Evolutionary conservation across 2,113 vertebrate genomes (phyloP).

Genomic region (Eretmochelys imbricata): DNA sequence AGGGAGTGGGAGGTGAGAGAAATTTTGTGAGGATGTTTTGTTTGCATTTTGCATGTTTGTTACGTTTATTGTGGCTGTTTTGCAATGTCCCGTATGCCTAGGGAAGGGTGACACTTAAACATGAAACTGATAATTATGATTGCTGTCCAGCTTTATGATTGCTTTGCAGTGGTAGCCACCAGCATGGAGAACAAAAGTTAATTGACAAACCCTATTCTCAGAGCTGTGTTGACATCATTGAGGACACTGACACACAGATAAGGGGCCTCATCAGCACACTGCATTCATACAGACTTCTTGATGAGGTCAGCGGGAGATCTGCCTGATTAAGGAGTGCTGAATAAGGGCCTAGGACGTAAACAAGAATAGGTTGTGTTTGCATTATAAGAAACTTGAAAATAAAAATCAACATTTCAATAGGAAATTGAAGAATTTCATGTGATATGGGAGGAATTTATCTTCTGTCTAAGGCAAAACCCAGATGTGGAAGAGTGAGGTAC

Average conservation of each 20-base stretch:
- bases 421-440: not conserved
- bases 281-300: not conserved
- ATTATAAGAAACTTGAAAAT: slow-evolving; percentile 5
- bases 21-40: not conserved
- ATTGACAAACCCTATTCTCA: not conserved
- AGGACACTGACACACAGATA: not conserved
- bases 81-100: not conserved
- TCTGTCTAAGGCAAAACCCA: slow-evolving; percentile 33
- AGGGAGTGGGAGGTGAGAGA: not conserved
- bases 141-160: not conserved
- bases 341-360: not conserved
- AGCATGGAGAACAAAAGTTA: not conserved
- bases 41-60: not conserved
- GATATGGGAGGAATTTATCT: slow-evolving; percentile 2
- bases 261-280: not conserved
- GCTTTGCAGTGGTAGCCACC: not conserved
- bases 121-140: not conserved
- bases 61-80: not conserved
- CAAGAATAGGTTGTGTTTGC: not conserved
- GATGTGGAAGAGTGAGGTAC: slow-evolving; percentile 8
- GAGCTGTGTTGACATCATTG: not conserved
- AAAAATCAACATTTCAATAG: not conserved
- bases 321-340: not conserved
- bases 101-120: not conserved
- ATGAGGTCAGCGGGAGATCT: not conserved